These are phyloP conservation scores for Electrophaes corylata DNA, from an alignment of 2,888 invertebrate species.

Conservation along the genomic window DNA sequence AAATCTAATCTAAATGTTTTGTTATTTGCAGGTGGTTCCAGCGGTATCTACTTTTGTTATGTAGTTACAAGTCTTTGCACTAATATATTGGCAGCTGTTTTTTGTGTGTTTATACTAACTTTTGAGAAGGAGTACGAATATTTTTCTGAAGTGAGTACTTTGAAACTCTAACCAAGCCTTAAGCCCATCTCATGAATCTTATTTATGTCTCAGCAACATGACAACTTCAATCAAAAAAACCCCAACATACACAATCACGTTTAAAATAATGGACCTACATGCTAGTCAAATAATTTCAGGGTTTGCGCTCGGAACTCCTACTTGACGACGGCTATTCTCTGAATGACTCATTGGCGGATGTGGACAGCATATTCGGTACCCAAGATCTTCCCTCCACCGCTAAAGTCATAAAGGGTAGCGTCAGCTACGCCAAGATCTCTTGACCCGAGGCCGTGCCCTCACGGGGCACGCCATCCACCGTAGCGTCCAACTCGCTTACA, in stretches of 20 bases:
- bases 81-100: conserved; percentile 70
- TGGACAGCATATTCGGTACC: conserved; percentile 65
- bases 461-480: conserved; percentile 59
- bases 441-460: conserved; percentile 81
- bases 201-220: no score
- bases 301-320: conserved; percentile 69
- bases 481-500: conserved; percentile 50
- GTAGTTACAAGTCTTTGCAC: conserved; percentile 69
- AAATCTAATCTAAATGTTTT: background rate
- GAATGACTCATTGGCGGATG: conserved; percentile 65
- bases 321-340: conserved; percentile 72
- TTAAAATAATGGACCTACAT: no score
- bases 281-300: no score
- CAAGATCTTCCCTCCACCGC: conserved; percentile 65
- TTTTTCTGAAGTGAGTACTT: conserved; percentile 69
- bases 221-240: no score
- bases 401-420: conserved; percentile 69
- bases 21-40: conserved; percentile 63
- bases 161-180: background rate
- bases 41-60: conserved; percentile 65
- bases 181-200: no score
- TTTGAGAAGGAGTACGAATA: conserved; percentile 77
- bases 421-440: conserved; percentile 61
- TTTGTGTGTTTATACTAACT: conserved; percentile 73
- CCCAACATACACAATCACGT: no score